These are phyloP conservation scores for Cataglyphis cursor DNA, from an alignment of 2,888 invertebrate species.

Conservation along the genomic window DNA sequence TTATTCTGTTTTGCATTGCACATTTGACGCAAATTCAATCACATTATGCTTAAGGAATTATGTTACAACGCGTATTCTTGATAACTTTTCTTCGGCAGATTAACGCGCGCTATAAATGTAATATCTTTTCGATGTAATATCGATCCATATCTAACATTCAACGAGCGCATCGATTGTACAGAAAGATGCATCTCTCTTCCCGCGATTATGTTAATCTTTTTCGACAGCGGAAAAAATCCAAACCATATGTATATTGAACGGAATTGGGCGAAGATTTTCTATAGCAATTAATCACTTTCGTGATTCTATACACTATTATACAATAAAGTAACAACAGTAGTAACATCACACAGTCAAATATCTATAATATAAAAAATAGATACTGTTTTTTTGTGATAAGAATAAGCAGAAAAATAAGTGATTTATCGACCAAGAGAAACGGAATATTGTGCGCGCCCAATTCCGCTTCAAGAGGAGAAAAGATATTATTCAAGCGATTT, in stretches of 20 bases:
- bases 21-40: background rate
- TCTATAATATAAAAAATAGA: background rate
- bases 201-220: background rate
- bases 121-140: constrained; percentile 19
- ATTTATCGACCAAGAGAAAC: background rate
- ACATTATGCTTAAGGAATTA: constrained; percentile 10
- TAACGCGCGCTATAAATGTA: constrained; percentile 19
- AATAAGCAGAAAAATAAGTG: background rate
- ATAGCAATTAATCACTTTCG: constrained; percentile 30
- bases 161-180: constrained; percentile 41
- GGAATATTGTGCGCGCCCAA: constrained; percentile 3
- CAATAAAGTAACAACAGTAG: constrained; percentile 36
- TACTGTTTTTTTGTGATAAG: background rate
- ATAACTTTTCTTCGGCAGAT: constrained; percentile 2
- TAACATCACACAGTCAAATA: background rate
- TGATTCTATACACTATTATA: background rate
- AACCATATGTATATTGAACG: constrained; percentile 1
- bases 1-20: constrained; percentile 22
- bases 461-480: constrained; percentile 5
- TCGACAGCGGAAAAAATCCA: background rate
- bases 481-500: constrained; percentile 13
- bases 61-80: background rate
- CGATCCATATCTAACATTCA: constrained; percentile 41
- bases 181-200: constrained; percentile 18
- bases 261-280: constrained; percentile 19